A percentile compares a stretch with the other conserved stretches of the same genome.
phyloP scores from a whole-genome alignment of 2,797 vertebrate genomes.

The Diplodus puntazzo region DNA sequence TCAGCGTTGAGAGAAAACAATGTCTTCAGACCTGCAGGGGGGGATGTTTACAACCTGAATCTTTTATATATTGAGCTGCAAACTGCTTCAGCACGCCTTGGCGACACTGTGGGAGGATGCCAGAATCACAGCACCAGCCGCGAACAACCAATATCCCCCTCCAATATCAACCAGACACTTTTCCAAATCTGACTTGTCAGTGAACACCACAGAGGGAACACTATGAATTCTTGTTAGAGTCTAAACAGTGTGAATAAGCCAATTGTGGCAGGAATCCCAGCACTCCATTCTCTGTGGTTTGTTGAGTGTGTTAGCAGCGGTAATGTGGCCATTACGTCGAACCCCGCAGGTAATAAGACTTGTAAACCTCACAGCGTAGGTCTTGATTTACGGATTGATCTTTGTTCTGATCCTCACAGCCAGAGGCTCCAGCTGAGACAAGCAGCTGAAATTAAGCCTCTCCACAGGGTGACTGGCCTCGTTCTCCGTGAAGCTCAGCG shows the following conservation, averaged over 20 bases:
- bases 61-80: constrained; percentile 5
- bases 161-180: constrained; percentile 1
- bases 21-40: neutral
- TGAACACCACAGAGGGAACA: constrained; percentile 11
- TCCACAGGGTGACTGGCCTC: neutral
- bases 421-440: neutral
- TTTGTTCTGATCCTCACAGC: neutral
- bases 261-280: constrained; percentile 4
- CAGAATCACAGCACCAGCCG: neutral
- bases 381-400: constrained; percentile 13
- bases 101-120: neutral
- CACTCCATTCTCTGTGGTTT: neutral
- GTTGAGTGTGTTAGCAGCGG: constrained; percentile 14
- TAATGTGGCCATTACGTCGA: constrained; percentile 29
- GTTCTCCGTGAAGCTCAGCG: neutral
- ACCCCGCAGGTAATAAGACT: neutral
- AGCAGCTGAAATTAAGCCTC: constrained; percentile 9
- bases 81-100: neutral
- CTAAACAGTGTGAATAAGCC: neutral
- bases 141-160: constrained; percentile 12
- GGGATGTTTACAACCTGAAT: neutral
- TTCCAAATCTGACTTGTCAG: neutral
- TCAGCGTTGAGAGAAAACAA: neutral
- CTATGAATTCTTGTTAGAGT: neutral
- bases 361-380: neutral